A percentile compares a stretch with the other conserved stretches of the same genome.
Evolutionary conservation across 2,888 invertebrate genomes (phyloP).

Genomic region (Leptinotarsa peninsularis): DNA sequence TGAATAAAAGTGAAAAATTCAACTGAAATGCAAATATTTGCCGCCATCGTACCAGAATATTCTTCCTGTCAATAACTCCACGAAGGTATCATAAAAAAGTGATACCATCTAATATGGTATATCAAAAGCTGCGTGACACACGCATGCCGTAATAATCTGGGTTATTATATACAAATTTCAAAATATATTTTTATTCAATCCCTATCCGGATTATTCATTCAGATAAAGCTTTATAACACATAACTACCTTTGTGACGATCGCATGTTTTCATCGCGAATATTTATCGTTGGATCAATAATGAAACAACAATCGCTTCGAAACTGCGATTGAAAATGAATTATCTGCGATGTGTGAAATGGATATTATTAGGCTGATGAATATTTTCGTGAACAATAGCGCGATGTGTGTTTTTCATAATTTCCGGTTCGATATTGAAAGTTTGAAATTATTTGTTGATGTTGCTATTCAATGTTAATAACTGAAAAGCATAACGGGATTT

Average conservation of each 20-base stretch:
- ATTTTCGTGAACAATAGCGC: background rate
- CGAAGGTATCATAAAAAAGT: background rate
- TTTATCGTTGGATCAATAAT: slow-evolving; percentile 3
- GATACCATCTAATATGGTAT: background rate
- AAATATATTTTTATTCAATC: slow-evolving; percentile 6
- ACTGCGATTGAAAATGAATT: slow-evolving; percentile 1
- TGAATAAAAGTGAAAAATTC: too few species aligned
- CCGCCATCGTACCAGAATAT: background rate
- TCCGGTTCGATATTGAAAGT: background rate
- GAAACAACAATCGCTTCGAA: background rate
- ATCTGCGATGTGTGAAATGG: background rate
- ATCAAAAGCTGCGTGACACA: background rate
- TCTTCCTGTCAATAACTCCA: background rate
- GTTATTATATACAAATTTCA: background rate
- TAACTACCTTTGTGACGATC: slow-evolving; percentile 5
- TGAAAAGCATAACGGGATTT: background rate
- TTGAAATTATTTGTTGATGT: background rate
- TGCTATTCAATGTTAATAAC: background rate
- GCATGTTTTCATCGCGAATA: background rate
- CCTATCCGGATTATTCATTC: background rate
- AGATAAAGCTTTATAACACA: background rate
- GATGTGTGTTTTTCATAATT: background rate
- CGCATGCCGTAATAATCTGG: background rate
- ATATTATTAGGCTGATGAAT: background rate
- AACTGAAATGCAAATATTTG: too few species aligned